Conservation (phyloP, 2,888 invertebrate genomes). For the Sminthurinus aureus region DNA sequence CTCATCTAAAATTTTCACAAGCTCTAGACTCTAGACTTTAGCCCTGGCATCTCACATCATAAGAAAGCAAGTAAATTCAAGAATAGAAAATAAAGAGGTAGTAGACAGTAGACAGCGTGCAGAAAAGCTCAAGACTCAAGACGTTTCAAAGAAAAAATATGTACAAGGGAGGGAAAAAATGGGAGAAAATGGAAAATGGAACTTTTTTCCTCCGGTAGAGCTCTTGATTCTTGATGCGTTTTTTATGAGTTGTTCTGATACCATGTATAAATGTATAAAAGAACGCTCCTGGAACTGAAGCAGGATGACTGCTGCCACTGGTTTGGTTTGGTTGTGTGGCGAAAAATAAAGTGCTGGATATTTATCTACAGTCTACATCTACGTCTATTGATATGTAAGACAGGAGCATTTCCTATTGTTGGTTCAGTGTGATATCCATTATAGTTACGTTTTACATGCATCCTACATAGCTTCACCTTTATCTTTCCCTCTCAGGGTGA, state of each 20-base stretch:
- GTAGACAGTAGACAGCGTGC: no score
- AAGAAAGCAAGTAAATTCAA: neutral
- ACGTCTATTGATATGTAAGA: neutral
- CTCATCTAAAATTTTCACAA: neutral
- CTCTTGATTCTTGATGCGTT: conserved; percentile 40
- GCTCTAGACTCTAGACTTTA: conserved; percentile 8
- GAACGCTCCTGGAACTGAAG: no score
- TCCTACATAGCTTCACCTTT: neutral
- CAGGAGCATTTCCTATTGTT: neutral
- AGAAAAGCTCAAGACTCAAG: neutral
- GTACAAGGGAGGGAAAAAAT: conserved; percentile 25
- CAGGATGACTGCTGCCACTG: neutral
- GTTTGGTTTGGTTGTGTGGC: neutral
- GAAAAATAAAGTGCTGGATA: conserved; percentile 27
- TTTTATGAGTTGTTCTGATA: conserved; percentile 26
- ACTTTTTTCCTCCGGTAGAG: conserved; percentile 26
- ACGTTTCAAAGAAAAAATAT: conserved; percentile 1
- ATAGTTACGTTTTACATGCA: neutral
- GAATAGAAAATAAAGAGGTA: neutral
- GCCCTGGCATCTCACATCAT: conserved; percentile 25
- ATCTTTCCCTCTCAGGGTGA: neutral
- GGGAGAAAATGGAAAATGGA: conserved; percentile 26
- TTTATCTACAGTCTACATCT: conserved; percentile 13
- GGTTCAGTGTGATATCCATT: no score
- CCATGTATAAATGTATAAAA: neutral